Evolutionary conservation across 2,113 vertebrate species (phyloP).

Genomic region (Salvator merianae): DNA sequence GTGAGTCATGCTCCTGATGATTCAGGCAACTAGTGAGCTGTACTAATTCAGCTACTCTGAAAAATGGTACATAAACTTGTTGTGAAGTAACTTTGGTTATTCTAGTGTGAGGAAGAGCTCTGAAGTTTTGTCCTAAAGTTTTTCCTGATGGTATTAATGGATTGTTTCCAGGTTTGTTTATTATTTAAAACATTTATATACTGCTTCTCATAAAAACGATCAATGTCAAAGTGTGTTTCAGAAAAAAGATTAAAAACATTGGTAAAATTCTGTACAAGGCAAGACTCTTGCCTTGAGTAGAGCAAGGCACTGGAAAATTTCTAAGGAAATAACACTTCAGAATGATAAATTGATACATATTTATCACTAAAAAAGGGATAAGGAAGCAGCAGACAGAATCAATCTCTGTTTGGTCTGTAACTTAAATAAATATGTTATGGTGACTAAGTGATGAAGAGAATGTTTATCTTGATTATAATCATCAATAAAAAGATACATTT

Average conservation of each 20-base stretch:
- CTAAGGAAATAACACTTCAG: slow-evolving; percentile 61
- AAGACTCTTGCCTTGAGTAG: slow-evolving; percentile 48
- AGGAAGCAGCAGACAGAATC: slow-evolving; percentile 8
- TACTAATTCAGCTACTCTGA: too few species aligned
- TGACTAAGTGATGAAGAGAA: background rate
- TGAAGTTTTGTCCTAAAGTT: background rate
- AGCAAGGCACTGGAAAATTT: slow-evolving; percentile 50
- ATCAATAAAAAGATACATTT: background rate
- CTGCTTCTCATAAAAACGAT: too few species aligned
- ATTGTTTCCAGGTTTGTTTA: too few species aligned
- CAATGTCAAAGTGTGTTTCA: slow-evolving; percentile 6
- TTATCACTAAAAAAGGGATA: slow-evolving; percentile 48
- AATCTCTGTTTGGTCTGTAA: slow-evolving; percentile 35
- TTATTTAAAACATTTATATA: too few species aligned
- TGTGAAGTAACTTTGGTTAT: background rate
- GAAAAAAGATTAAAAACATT: too few species aligned
- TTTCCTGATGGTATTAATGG: too few species aligned
- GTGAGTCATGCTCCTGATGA: too few species aligned
- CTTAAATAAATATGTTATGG: slow-evolving; percentile 11
- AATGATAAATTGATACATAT: slow-evolving; percentile 62
- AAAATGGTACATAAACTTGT: too few species aligned
- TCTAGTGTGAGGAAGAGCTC: background rate
- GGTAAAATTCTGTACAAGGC: background rate
- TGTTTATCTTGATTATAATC: slow-evolving; percentile 26
- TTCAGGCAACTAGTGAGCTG: too few species aligned